A percentile compares a stretch with the other conserved stretches of the same genome.
These are phyloP conservation scores for Terebella lapidaria DNA, from an alignment of 2,888 invertebrate species.

Conservation along the genomic window DNA sequence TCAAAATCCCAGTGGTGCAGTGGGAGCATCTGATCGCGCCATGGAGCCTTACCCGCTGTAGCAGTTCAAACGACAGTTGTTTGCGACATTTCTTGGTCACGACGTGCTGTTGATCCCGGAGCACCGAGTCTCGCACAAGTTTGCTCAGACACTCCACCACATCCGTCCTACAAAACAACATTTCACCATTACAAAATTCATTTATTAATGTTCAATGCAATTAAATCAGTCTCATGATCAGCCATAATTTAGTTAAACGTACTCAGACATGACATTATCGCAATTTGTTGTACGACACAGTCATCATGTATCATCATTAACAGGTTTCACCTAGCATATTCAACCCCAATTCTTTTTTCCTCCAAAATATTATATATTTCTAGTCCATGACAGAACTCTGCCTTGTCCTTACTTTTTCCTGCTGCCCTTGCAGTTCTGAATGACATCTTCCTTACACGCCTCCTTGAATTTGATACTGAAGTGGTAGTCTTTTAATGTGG, in stretches of 20 bases:
- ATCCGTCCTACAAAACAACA: constrained; percentile 56
- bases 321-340: too few species aligned
- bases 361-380: too few species aligned
- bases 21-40: too few species aligned
- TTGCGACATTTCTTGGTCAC: constrained; percentile 84
- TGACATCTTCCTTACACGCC: constrained; percentile 78
- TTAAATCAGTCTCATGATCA: too few species aligned
- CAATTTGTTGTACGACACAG: too few species aligned
- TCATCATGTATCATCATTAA: too few species aligned
- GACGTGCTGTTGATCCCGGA: constrained; percentile 67
- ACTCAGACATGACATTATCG: too few species aligned
- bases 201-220: too few species aligned
- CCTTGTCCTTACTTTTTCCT: constrained; percentile 42
- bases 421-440: constrained; percentile 57
- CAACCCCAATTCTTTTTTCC: too few species aligned
- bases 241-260: too few species aligned
- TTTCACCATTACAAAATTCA: too few species aligned
- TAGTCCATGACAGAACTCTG: neutral
- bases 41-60: constrained; percentile 67
- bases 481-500: constrained; percentile 85
- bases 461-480: constrained; percentile 88
- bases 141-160: constrained; percentile 85
- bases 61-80: constrained; percentile 82
- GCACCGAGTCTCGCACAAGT: constrained; percentile 82
- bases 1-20: too few species aligned